Conservation (phyloP, 2,113 vertebrate species). For the Varanus salvator region DNA sequence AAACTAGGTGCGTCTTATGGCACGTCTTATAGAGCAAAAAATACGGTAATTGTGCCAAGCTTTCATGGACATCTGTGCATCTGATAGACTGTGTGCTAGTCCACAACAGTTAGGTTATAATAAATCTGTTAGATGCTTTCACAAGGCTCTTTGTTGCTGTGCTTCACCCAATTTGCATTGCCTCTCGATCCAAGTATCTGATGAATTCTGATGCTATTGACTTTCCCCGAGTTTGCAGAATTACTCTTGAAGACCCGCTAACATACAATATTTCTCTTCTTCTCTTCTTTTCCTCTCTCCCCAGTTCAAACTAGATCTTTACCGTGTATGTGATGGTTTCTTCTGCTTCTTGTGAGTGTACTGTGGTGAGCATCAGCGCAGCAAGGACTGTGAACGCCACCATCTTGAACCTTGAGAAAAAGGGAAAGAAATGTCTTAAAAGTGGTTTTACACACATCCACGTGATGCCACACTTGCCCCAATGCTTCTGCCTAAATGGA, state of each 20-base stretch:
- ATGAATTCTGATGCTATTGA: not conserved
- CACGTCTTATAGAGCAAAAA: too few species aligned
- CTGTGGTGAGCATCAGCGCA: conserved; percentile 83
- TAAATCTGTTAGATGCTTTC: too few species aligned
- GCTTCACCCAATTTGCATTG: too few species aligned
- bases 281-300: not conserved
- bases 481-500: not conserved
- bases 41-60: too few species aligned
- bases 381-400: conserved; percentile 85
- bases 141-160: too few species aligned
- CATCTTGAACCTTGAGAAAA: conserved; percentile 85
- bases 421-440: conserved; percentile 38
- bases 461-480: not conserved
- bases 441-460: not conserved
- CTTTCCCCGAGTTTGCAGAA: conserved; percentile 10
- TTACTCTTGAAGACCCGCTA: conserved; percentile 48
- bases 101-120: too few species aligned
- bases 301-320: conserved; percentile 71
- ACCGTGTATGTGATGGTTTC: conserved; percentile 95
- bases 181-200: not conserved
- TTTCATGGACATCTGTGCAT: too few species aligned
- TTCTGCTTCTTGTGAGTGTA: conserved; percentile 87
- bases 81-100: too few species aligned
- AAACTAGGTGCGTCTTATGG: too few species aligned
- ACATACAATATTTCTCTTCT: conserved; percentile 52